These are phyloP conservation scores for Celastrina argiolus DNA, from an alignment of 2,888 invertebrate genomes.

Conservation along the genomic window DNA sequence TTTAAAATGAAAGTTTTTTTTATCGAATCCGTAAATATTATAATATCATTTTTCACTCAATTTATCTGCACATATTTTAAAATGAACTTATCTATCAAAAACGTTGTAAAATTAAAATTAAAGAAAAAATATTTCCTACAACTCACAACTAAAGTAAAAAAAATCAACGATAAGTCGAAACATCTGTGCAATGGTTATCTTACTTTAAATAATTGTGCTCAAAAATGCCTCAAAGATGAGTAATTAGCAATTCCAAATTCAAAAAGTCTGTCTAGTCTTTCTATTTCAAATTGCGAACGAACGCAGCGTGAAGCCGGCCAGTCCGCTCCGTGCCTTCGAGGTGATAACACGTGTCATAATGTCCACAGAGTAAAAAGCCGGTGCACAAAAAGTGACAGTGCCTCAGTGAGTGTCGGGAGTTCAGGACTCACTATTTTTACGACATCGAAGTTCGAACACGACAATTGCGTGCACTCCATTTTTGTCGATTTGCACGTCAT, in stretches of 20 bases:
- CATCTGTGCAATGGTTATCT: not conserved
- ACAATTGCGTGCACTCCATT: constrained; percentile 28
- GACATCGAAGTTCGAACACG: constrained; percentile 51
- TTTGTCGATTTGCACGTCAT: constrained; percentile 48
- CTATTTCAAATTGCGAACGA: constrained; percentile 31
- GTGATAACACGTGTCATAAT: constrained; percentile 55
- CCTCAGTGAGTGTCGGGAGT: constrained; percentile 59
- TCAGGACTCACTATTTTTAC: constrained; percentile 48
- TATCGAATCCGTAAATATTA: too few relatives aligned
- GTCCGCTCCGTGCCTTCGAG: constrained; percentile 61
- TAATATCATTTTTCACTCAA: too few relatives aligned
- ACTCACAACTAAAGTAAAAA: too few relatives aligned
- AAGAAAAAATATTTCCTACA: too few relatives aligned
- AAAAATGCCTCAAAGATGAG: constrained; percentile 10
- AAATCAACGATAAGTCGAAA: not conserved
- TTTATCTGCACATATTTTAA: too few relatives aligned
- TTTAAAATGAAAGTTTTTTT: too few relatives aligned
- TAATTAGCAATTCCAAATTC: constrained; percentile 10
- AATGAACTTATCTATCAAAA: too few relatives aligned
- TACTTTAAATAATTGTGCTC: not conserved
- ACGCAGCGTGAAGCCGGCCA: constrained; percentile 38
- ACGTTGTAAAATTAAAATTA: too few relatives aligned
- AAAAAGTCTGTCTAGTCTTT: constrained; percentile 22
- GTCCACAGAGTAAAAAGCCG: constrained; percentile 49
- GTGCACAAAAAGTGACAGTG: constrained; percentile 66